Evolutionary conservation across 2,797 vertebrate genomes (phyloP).

Genomic region (Parauchenoglanis ngamensis): DNA sequence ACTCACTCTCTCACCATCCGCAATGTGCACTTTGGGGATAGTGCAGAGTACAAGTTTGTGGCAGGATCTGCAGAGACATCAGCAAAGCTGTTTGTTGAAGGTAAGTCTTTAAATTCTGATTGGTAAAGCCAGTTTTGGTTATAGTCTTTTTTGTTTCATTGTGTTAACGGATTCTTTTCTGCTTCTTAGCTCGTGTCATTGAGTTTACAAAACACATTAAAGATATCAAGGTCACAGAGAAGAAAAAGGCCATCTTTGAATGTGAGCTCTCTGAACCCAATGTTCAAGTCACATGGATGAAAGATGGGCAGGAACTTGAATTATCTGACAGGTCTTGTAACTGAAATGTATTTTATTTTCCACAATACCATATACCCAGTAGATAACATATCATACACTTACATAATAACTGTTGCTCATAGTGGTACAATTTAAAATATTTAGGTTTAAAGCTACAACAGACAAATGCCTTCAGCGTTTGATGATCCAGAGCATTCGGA

Average conservation of each 20-base stretch:
- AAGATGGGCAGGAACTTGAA: constrained; percentile 91
- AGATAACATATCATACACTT: background rate
- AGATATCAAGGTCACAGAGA: constrained; percentile 95
- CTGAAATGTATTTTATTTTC: background rate
- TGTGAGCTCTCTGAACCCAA: constrained; percentile 97
- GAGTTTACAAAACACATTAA: constrained; percentile 98
- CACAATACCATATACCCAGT: background rate
- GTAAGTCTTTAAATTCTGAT: constrained; percentile 68
- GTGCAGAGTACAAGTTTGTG: constrained; percentile 91
- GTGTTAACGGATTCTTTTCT: constrained; percentile 20
- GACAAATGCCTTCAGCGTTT: constrained; percentile 92
- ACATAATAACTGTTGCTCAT: background rate
- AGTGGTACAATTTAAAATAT: constrained; percentile 3
- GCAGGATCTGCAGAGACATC: constrained; percentile 86
- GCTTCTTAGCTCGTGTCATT: constrained; percentile 86
- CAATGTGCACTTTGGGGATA: constrained; percentile 95
- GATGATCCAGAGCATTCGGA: constrained; percentile 85
- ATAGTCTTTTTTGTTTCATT: background rate
- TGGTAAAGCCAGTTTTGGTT: background rate
- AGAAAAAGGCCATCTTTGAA: constrained; percentile 93
- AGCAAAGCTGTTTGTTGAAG: constrained; percentile 93
- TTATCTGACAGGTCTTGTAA: constrained; percentile 51
- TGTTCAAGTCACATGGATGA: constrained; percentile 94
- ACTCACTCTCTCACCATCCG: constrained; percentile 90
- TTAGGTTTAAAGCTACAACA: constrained; percentile 69